A percentile compares a stretch with the other conserved stretches of the same genome.
Conservation (phyloP, 2,113 vertebrate species). For the Gobio gobio region DNA sequence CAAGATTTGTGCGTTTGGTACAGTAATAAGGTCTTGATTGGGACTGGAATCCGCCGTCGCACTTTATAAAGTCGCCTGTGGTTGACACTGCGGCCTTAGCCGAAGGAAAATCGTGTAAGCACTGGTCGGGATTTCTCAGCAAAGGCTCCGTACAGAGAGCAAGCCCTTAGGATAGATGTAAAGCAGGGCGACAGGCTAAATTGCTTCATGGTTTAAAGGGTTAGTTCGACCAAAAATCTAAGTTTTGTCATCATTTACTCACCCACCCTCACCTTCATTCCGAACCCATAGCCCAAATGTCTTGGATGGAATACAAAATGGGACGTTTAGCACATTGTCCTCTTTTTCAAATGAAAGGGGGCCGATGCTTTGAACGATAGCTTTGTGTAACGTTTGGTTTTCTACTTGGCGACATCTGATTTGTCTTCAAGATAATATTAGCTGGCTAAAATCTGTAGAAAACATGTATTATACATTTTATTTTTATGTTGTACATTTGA, state of each 20-base stretch:
- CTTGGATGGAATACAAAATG: background rate
- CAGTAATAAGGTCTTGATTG: constrained; percentile 72
- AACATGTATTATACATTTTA: background rate
- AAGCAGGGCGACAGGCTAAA: background rate
- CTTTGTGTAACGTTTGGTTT: background rate
- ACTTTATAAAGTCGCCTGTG: constrained; percentile 63
- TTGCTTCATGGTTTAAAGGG: background rate
- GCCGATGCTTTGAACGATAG: background rate
- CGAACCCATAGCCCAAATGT: background rate
- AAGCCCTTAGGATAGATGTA: constrained; percentile 9
- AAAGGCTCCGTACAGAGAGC: constrained; percentile 16
- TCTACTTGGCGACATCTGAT: background rate
- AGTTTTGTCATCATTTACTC: background rate
- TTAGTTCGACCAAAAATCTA: background rate
- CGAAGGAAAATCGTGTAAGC: constrained; percentile 3
- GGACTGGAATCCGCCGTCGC: constrained; percentile 66
- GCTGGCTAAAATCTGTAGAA: background rate
- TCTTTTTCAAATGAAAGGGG: background rate
- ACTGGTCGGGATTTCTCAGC: constrained; percentile 12
- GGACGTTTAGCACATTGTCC: background rate
- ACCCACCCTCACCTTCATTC: background rate
- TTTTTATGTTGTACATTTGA: background rate
- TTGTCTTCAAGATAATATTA: too few relatives aligned
- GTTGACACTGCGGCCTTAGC: constrained; percentile 59
- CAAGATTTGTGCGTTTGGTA: constrained; percentile 68